Evolutionary conservation across 2,113 vertebrate species (phyloP).

Genomic region (Stictonetta naevosa): DNA sequence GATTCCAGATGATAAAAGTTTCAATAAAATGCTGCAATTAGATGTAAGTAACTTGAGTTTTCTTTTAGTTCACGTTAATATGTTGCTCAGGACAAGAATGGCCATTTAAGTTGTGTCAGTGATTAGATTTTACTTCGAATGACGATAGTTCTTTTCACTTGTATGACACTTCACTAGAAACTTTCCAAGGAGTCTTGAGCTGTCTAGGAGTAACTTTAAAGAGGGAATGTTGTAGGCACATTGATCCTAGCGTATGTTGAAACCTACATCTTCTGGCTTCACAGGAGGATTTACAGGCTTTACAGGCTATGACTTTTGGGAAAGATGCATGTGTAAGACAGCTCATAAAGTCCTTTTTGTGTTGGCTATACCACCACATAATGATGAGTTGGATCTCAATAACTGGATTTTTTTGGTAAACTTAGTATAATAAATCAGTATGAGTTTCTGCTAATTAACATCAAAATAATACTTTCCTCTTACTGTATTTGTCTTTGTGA

Average conservation of each 20-base stretch:
- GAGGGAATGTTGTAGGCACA: neutral
- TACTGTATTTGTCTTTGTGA: neutral
- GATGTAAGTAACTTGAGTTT: slow-evolving; percentile 62
- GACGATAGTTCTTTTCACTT: slow-evolving; percentile 12
- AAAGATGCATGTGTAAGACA: neutral
- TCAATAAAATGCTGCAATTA: slow-evolving; percentile 67
- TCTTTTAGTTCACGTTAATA: slow-evolving; percentile 64
- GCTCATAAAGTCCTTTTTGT: neutral
- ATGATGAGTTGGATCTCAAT: neutral
- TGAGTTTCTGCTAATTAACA: neutral
- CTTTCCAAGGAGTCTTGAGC: neutral
- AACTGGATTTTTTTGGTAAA: neutral
- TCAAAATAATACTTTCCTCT: neutral
- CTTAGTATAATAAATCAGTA: neutral
- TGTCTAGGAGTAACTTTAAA: neutral
- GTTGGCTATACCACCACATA: neutral
- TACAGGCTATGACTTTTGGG: neutral
- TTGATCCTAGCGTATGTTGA: neutral
- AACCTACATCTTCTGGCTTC: neutral
- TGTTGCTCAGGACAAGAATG: slow-evolving; percentile 54
- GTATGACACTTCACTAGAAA: neutral
- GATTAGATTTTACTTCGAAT: slow-evolving; percentile 47
- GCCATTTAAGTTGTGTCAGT: slow-evolving; percentile 68
- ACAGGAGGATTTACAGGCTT: neutral
- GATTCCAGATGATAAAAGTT: slow-evolving; percentile 81